Conservation (phyloP, 2,888 invertebrate species). For the Chrysina gloriosa region DNA sequence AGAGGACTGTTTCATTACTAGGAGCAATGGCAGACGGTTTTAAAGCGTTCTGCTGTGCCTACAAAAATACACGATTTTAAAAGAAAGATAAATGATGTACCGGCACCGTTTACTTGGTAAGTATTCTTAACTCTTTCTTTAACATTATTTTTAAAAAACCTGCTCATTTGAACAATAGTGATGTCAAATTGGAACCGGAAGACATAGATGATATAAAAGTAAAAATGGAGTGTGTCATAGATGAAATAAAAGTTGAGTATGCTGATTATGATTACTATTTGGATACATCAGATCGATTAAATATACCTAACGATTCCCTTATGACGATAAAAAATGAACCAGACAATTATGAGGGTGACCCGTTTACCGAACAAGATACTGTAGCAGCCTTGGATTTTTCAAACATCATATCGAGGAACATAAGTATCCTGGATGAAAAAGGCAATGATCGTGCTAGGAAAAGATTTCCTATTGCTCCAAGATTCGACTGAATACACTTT, state of each 20-base stretch:
- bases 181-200: neutral
- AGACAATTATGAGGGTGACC: neutral
- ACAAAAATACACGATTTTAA: neutral
- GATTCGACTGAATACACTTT: too few relatives aligned
- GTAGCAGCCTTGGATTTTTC: neutral
- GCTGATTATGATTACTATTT: neutral
- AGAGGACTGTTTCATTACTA: conserved; percentile 1
- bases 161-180: too few relatives aligned
- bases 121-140: too few relatives aligned
- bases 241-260: neutral
- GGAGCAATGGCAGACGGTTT: conserved; percentile 5
- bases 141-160: too few relatives aligned
- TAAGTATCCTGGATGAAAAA: too few relatives aligned
- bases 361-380: neutral
- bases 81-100: neutral
- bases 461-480: too few relatives aligned
- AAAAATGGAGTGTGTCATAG: conserved; percentile 6
- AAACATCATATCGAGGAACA: neutral
- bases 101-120: too few relatives aligned
- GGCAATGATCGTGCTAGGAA: too few relatives aligned
- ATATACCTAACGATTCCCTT: neutral
- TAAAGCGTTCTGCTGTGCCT: conserved; percentile 3
- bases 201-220: neutral
- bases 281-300: neutral
- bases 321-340: neutral